Percentiles rank a stretch among this genome's conserved stretches.
phyloP scores from a whole-genome alignment of 1,140 invertebrate species.

The Pararge aegeria region DNA sequence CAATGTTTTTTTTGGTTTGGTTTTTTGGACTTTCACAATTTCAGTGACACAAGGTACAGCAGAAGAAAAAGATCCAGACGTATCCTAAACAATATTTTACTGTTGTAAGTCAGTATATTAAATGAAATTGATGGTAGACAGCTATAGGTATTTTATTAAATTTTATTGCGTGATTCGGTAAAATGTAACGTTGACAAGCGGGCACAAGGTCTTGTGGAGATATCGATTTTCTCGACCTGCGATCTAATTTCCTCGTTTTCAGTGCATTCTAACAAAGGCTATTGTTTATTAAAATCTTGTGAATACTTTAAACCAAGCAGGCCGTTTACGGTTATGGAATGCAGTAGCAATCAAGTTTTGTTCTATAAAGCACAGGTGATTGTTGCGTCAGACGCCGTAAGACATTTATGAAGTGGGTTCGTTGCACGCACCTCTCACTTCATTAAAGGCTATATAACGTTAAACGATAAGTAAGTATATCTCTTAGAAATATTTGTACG shows the following conservation, averaged over 20 bases:
- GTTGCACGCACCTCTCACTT: conserved; percentile 50
- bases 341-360: conserved; percentile 56
- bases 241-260: conserved; percentile 30
- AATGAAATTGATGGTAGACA: too few relatives aligned
- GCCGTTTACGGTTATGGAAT: conserved; percentile 49
- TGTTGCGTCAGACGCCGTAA: conserved; percentile 58
- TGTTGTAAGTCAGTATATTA: too few relatives aligned
- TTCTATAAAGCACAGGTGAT: conserved; percentile 57
- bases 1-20: conserved; percentile 6
- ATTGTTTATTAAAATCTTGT: conserved; percentile 30
- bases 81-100: too few relatives aligned
- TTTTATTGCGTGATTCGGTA: too few relatives aligned
- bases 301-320: conserved; percentile 26
- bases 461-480: conserved; percentile 6
- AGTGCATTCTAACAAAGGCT: conserved; percentile 31
- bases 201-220: conserved; percentile 20
- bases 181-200: conserved; percentile 12
- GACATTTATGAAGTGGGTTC: conserved; percentile 30
- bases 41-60: background rate
- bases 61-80: background rate
- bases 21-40: background rate
- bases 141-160: too few relatives aligned
- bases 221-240: conserved; percentile 19
- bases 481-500: conserved; percentile 5
- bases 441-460: conserved; percentile 34